These are phyloP conservation scores for Cyprinodon variegatus DNA, from an alignment of 2,113 vertebrate genomes.

Conservation along the genomic window DNA sequence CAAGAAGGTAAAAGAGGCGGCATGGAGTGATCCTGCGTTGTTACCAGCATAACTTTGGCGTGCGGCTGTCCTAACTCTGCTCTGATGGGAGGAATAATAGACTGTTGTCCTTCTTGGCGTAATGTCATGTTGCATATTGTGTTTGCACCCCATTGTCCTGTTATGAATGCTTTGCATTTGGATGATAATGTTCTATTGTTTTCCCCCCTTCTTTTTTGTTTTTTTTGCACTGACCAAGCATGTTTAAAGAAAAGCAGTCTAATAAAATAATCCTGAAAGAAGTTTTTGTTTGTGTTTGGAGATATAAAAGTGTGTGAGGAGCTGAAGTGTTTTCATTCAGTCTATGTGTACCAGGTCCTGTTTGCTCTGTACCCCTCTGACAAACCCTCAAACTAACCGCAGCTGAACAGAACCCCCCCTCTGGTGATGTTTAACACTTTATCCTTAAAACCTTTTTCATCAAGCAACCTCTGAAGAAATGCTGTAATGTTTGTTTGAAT, in stretches of 20 bases:
- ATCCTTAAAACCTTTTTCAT: neutral
- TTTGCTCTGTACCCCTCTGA: neutral
- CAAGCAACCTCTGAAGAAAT: neutral
- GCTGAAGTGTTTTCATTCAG: slow-evolving; percentile 14
- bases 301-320: slow-evolving; percentile 18
- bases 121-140: slow-evolving; percentile 64
- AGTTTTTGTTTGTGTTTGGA: neutral
- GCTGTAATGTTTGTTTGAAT: neutral
- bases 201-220: neutral
- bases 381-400: slow-evolving; percentile 52
- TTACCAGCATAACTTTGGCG: slow-evolving; percentile 56
- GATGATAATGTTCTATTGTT: slow-evolving; percentile 43
- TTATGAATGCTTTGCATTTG: slow-evolving; percentile 44
- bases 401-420: neutral
- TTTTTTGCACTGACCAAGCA: slow-evolving; percentile 57
- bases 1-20: slow-evolving; percentile 79
- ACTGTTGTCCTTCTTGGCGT: slow-evolving; percentile 58
- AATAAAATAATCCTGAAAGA: neutral
- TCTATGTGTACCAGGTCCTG: slow-evolving; percentile 12
- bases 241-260: slow-evolving; percentile 25
- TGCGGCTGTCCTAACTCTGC: slow-evolving; percentile 56
- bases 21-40: slow-evolving; percentile 55
- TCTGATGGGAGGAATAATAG: slow-evolving; percentile 57
- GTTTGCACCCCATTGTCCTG: slow-evolving; percentile 55
- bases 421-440: slow-evolving; percentile 21